Conservation (phyloP, 2,797 vertebrate genomes). For the Chrysocyon brachyurus region DNA sequence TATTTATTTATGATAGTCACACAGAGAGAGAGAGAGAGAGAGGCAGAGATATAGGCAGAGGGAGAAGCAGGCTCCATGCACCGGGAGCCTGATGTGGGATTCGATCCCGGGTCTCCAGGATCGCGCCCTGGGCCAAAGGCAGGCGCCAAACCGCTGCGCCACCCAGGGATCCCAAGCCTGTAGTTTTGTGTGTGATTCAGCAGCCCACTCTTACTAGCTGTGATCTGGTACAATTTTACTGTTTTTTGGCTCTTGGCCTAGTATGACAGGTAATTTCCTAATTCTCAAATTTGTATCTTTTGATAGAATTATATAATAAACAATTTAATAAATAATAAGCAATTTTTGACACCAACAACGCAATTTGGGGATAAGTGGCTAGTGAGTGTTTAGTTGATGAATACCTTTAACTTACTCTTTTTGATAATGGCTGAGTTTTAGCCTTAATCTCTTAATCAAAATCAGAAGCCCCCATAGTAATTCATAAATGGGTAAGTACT, state of each 20-base stretch:
- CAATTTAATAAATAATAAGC: not conserved
- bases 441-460: constrained; percentile 20
- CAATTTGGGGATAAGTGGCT: not conserved
- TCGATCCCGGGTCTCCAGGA: no score
- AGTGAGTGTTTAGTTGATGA: constrained; percentile 33
- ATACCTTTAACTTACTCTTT: not conserved
- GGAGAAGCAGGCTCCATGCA: no score
- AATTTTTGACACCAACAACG: constrained; percentile 48
- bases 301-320: constrained; percentile 33
- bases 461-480: not conserved
- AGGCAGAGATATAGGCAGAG: no score
- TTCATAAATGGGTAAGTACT: not conserved
- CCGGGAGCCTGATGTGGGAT: no score
- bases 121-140: no score
- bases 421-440: constrained; percentile 2
- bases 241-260: constrained; percentile 40
- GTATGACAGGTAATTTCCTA: constrained; percentile 12
- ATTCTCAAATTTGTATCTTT: not conserved
- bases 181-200: not conserved
- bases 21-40: no score
- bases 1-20: no score
- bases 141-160: no score
- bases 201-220: not conserved
- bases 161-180: no score
- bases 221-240: not conserved